A percentile compares a stretch with the other conserved stretches of the same genome.
phyloP scores from a whole-genome alignment of 2,797 vertebrate genomes.

The Phoxinus dragarum region DNA sequence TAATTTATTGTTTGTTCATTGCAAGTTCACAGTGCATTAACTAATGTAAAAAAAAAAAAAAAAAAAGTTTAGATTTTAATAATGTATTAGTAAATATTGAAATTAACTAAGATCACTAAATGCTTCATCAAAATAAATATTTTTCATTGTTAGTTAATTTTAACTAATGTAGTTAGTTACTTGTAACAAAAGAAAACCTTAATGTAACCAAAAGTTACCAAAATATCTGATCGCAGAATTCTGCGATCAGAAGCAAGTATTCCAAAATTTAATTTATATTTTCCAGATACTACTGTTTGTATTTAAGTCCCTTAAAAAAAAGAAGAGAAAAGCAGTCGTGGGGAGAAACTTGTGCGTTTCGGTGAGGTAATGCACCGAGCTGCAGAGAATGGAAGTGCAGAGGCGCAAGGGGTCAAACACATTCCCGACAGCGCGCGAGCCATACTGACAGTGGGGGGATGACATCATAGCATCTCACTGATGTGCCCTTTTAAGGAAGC shows the following conservation, averaged over 20 bases:
- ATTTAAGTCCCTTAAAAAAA: not conserved
- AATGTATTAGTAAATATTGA: no score
- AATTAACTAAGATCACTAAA: no score
- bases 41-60: no score
- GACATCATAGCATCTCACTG: constrained; percentile 53
- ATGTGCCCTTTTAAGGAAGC: constrained; percentile 60
- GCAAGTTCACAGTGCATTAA: no score
- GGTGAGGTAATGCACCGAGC: constrained; percentile 50
- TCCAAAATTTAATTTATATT: not conserved
- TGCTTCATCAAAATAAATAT: not conserved
- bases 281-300: constrained; percentile 10
- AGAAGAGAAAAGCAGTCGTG: not conserved
- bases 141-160: not conserved
- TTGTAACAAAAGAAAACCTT: not conserved
- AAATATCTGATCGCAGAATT: not conserved
- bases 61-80: no score
- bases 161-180: not conserved
- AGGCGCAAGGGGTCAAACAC: constrained; percentile 49
- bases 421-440: constrained; percentile 35
- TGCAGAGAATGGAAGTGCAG: constrained; percentile 41
- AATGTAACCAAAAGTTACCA: not conserved
- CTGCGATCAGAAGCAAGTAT: not conserved
- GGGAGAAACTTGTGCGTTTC: not conserved
- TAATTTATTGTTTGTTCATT: no score
- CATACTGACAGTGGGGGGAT: constrained; percentile 41